Percentiles rank a stretch among this genome's conserved stretches.
Evolutionary conservation across 2,888 invertebrate genomes (phyloP).

Genomic region (Biston betularia): DNA sequence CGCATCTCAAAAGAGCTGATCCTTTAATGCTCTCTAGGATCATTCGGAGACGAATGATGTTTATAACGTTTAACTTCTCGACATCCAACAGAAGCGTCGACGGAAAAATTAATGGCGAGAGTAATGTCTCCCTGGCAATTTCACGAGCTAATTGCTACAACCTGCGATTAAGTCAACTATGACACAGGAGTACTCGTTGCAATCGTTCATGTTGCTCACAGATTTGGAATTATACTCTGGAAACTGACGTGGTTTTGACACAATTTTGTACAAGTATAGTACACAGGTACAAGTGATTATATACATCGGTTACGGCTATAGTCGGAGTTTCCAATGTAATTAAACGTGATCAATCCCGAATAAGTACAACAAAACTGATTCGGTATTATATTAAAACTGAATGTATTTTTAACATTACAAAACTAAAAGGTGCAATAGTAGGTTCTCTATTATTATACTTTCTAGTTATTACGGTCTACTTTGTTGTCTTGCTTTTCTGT

Average conservation of each 20-base stretch:
- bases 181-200: constrained; percentile 42
- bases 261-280: too few relatives aligned
- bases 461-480: too few relatives aligned
- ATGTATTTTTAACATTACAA: background rate
- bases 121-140: constrained; percentile 62
- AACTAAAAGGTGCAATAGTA: too few relatives aligned
- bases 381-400: background rate
- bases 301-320: too few relatives aligned
- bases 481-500: too few relatives aligned
- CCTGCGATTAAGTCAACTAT: constrained; percentile 58
- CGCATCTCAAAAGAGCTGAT: constrained; percentile 65
- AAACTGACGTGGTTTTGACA: too few relatives aligned
- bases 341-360: too few relatives aligned
- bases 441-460: too few relatives aligned
- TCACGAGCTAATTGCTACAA: constrained; percentile 61
- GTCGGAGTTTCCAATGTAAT: too few relatives aligned
- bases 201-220: background rate
- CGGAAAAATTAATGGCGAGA: constrained; percentile 68
- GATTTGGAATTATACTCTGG: too few relatives aligned
- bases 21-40: constrained; percentile 60
- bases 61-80: constrained; percentile 61
- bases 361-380: background rate
- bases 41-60: constrained; percentile 63
- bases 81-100: constrained; percentile 63
- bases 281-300: too few relatives aligned